These are phyloP conservation scores for Pyrocoelia pectoralis DNA, from an alignment of 2,888 invertebrate genomes.

Conservation along the genomic window DNA sequence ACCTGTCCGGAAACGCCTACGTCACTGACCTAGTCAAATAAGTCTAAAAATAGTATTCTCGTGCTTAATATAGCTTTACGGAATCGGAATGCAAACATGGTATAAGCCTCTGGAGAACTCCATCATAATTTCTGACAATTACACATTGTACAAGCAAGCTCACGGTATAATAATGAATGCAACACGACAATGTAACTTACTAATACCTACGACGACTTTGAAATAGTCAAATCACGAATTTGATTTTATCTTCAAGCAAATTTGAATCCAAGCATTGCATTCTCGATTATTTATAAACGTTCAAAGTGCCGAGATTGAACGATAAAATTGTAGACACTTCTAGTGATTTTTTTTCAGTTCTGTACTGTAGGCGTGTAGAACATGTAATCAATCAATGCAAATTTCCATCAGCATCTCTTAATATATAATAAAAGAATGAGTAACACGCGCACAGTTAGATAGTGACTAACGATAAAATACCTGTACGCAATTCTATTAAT, in stretches of 20 bases:
- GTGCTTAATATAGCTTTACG: background rate
- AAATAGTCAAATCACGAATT: conserved; percentile 23
- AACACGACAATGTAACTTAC: conserved; percentile 18
- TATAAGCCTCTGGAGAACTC: background rate
- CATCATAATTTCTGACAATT: conserved; percentile 5
- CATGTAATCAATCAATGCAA: background rate
- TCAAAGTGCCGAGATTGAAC: background rate
- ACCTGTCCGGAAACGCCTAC: too few relatives aligned
- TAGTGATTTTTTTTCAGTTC: too few relatives aligned
- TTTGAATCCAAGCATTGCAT: conserved; percentile 22
- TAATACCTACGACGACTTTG: conserved; percentile 4
- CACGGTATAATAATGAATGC: conserved; percentile 16
- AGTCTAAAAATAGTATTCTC: background rate
- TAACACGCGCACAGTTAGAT: background rate
- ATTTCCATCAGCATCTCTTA: background rate
- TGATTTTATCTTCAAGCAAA: conserved; percentile 27
- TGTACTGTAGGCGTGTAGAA: background rate
- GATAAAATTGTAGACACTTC: background rate
- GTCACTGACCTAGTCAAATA: background rate
- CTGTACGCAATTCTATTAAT: too few relatives aligned
- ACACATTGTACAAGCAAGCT: background rate
- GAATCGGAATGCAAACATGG: too few relatives aligned
- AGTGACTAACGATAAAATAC: background rate
- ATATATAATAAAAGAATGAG: background rate
- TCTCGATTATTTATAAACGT: conserved; percentile 11